Evolutionary conservation across 1,140 invertebrate genomes (phyloP).

Genomic region (Bombyx mandarina): DNA sequence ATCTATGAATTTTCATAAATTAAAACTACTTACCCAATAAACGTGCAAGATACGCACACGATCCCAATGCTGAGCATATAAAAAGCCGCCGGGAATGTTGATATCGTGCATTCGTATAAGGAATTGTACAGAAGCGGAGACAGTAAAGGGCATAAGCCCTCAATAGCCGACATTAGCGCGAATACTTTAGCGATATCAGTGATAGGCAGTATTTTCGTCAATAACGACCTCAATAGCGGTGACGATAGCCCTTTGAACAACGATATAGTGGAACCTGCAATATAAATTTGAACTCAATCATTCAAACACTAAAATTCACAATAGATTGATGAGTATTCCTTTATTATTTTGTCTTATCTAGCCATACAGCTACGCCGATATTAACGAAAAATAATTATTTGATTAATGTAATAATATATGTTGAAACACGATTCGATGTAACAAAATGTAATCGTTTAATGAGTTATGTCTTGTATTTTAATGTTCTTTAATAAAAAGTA

Average conservation of each 20-base stretch:
- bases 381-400: no score
- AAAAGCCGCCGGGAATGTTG: constrained; percentile 69
- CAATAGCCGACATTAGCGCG: constrained; percentile 74
- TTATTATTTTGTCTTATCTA: no score
- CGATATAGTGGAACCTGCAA: constrained; percentile 66
- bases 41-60: constrained; percentile 45
- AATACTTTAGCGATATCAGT: constrained; percentile 79
- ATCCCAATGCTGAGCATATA: constrained; percentile 71
- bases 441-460: no score
- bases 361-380: no score
- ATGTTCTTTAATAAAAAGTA: no score
- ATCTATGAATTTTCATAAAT: not conserved
- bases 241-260: constrained; percentile 71
- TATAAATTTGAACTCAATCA: no score
- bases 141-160: constrained; percentile 74
- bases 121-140: constrained; percentile 74
- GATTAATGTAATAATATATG: no score
- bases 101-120: constrained; percentile 73
- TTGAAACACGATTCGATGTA: no score
- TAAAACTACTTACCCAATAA: constrained; percentile 64
- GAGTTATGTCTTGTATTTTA: no score
- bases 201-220: constrained; percentile 77
- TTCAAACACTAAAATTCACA: no score
- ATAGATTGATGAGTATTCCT: no score
- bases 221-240: constrained; percentile 75